Conservation (phyloP, 2,888 invertebrate species). For the Sminthurinus aureus region DNA sequence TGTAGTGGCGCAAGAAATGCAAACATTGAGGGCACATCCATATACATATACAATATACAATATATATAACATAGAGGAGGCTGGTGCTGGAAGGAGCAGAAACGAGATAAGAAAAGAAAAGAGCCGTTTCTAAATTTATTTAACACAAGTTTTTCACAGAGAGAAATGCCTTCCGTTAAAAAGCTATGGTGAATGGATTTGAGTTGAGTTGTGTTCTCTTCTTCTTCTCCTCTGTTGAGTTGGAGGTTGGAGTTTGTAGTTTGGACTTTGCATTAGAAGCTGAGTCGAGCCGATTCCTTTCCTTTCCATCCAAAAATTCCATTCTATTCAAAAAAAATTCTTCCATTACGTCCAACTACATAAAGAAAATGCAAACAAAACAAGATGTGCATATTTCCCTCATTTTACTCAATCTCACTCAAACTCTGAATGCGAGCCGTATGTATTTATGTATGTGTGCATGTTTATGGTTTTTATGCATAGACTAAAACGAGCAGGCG, state of each 20-base stretch:
- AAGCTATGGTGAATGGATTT: not conserved
- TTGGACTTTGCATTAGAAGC: too few species aligned
- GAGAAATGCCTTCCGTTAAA: slow-evolving; percentile 19
- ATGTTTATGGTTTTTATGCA: too few species aligned
- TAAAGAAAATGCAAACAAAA: not conserved
- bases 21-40: slow-evolving; percentile 30
- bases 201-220: not conserved
- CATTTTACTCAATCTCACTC: not conserved
- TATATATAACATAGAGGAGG: not conserved
- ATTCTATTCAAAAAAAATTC: slow-evolving; percentile 25
- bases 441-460: not conserved
- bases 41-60: not conserved
- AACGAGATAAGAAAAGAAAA: slow-evolving; percentile 4
- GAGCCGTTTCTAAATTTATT: slow-evolving; percentile 34
- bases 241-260: too few species aligned
- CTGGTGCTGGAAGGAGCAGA: not conserved
- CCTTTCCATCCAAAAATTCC: slow-evolving; percentile 23
- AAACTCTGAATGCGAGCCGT: not conserved
- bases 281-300: not conserved
- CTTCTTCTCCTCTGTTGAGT: too few species aligned
- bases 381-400: not conserved
- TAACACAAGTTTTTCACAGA: slow-evolving; percentile 26
- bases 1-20: slow-evolving; percentile 34
- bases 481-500: too few species aligned
- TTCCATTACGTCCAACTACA: slow-evolving; percentile 19